Percentiles rank a stretch among this genome's conserved stretches.
Conservation (phyloP, 2,113 vertebrate genomes). For the Gobio gobio region DNA sequence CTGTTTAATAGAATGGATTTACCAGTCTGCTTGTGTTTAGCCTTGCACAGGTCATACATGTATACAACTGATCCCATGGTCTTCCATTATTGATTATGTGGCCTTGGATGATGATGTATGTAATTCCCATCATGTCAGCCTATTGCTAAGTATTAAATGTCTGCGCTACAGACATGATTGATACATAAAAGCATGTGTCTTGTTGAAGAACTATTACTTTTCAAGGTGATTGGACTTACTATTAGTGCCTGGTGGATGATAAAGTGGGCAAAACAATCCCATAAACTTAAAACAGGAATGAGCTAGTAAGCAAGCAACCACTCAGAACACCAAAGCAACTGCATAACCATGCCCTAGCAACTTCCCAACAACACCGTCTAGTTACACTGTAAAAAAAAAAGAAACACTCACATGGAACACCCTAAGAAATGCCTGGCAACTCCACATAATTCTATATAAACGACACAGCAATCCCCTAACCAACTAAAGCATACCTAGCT, state of each 20-base stretch:
- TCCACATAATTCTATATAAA: not conserved
- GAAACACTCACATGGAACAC: not conserved
- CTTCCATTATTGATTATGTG: conserved; percentile 37
- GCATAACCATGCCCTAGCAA: not conserved
- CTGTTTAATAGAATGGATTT: conserved; percentile 50
- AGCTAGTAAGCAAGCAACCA: not conserved
- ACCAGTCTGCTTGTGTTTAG: conserved; percentile 25
- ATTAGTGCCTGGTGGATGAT: not conserved
- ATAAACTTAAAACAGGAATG: not conserved
- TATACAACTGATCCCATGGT: conserved; percentile 36
- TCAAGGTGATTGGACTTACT: not conserved
- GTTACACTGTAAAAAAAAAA: not conserved
- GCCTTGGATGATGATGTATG: conserved; percentile 48
- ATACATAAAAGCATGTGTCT: conserved; percentile 3
- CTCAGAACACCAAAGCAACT: not conserved
- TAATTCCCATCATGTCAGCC: conserved; percentile 5
- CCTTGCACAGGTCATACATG: conserved; percentile 36
- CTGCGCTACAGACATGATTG: not conserved
- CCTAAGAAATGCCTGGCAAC: not conserved
- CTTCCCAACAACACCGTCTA: not conserved
- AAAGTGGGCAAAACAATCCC: not conserved
- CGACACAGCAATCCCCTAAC: not conserved
- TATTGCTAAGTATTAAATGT: conserved; percentile 1
- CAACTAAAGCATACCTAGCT: not conserved
- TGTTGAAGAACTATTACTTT: conserved; percentile 3